phyloP scores from a whole-genome alignment of 2,797 vertebrate genomes.

The Pseudocheirus occidentalis region DNA sequence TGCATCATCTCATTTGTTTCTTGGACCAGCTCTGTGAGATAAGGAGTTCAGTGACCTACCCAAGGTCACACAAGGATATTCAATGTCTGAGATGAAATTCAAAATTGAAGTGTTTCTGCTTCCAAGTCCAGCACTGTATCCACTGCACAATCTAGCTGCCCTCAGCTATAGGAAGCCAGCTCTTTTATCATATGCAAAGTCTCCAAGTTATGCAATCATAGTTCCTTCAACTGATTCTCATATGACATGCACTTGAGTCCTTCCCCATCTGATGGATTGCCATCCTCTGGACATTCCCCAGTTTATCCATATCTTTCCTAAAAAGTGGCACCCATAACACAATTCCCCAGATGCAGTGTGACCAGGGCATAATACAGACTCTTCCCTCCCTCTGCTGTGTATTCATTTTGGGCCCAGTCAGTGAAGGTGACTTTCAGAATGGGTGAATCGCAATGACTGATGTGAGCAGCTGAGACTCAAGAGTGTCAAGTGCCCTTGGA shows the following conservation, averaged over 20 bases:
- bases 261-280: background rate
- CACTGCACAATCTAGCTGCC: background rate
- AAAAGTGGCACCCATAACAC: background rate
- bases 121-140: background rate
- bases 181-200: background rate
- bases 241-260: background rate
- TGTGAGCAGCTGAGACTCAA: background rate
- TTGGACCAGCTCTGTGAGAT: background rate
- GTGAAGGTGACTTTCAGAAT: slow-evolving; percentile 1
- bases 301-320: background rate
- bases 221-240: background rate
- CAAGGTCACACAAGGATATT: background rate
- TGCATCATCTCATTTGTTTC: background rate
- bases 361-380: background rate
- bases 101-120: background rate
- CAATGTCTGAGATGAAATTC: background rate
- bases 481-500: background rate
- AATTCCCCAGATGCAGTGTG: background rate
- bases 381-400: background rate
- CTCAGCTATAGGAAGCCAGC: background rate
- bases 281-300: background rate
- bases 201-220: background rate
- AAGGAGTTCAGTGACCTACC: background rate
- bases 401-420: background rate
- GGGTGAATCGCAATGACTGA: background rate